Evolutionary conservation across 2,888 invertebrate genomes (phyloP).

Genomic region (Lypha dubia): DNA sequence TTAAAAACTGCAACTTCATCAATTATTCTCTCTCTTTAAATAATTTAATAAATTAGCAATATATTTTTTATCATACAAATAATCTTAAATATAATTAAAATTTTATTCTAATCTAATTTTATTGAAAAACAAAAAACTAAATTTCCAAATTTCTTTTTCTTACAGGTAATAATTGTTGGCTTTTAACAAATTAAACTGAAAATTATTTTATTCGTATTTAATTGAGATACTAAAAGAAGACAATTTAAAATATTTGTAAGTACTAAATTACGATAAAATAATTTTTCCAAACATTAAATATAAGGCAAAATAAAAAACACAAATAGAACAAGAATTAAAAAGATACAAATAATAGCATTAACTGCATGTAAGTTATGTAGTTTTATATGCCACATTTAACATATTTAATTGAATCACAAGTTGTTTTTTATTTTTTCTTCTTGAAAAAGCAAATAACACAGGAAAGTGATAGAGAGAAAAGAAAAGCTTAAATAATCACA

Average conservation of each 20-base stretch:
- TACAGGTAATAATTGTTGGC: constrained; percentile 39
- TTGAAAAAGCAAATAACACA: constrained; percentile 2
- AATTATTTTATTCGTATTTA: constrained; percentile 26
- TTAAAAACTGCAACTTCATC: too few relatives aligned
- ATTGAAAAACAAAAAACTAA: too few relatives aligned
- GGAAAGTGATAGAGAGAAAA: not conserved
- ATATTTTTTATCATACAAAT: too few relatives aligned
- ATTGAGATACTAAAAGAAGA: constrained; percentile 4
- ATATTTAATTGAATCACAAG: constrained; percentile 55
- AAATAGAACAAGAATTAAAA: not conserved
- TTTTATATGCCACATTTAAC: constrained; percentile 57
- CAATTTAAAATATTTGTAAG: constrained; percentile 39
- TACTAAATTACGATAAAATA: constrained; percentile 10
- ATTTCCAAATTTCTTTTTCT: not conserved
- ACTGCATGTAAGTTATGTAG: constrained; percentile 32
- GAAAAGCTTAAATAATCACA: constrained; percentile 18
- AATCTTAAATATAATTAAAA: not conserved
- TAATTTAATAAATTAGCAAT: too few relatives aligned
- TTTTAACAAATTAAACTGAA: constrained; percentile 14
- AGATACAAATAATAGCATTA: constrained; percentile 27
- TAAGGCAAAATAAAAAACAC: not conserved
- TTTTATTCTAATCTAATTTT: not conserved
- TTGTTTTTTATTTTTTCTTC: too few relatives aligned
- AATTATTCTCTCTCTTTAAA: too few relatives aligned
- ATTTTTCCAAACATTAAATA: constrained; percentile 6